A percentile compares a stretch with the other conserved stretches of the same genome.
phyloP scores from a whole-genome alignment of 2,113 vertebrate species.

The Eublepharis macularius region DNA sequence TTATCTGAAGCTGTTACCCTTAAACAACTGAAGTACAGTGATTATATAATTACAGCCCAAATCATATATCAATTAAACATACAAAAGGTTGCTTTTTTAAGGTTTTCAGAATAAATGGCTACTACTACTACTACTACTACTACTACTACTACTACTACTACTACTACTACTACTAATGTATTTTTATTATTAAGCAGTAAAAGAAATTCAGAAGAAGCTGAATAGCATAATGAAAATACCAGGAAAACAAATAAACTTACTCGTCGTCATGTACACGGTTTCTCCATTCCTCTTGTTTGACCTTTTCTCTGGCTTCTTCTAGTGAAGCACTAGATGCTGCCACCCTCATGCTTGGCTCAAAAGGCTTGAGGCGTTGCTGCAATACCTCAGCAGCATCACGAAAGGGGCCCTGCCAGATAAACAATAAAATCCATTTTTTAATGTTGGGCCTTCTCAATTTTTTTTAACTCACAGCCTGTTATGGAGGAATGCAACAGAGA shows the following conservation, averaged over 20 bases:
- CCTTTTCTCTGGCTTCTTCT: slow-evolving; percentile 73
- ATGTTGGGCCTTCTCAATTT: slow-evolving; percentile 17
- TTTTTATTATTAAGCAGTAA: slow-evolving; percentile 48
- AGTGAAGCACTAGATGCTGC: slow-evolving; percentile 75
- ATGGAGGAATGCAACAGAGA: slow-evolving; percentile 22
- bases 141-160: too few relatives aligned
- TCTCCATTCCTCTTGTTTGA: slow-evolving; percentile 65
- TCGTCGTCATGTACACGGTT: slow-evolving; percentile 62
- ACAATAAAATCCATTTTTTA: slow-evolving; percentile 47
- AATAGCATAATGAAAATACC: slow-evolving; percentile 31
- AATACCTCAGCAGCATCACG: slow-evolving; percentile 76
- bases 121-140: too few relatives aligned
- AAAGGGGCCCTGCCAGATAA: slow-evolving; percentile 81
- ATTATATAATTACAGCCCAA: slow-evolving; percentile 2
- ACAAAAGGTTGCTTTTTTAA: not conserved
- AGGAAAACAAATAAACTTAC: slow-evolving; percentile 69
- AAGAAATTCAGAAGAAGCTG: slow-evolving; percentile 9
- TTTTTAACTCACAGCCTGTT: slow-evolving; percentile 20
- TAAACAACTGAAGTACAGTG: not conserved
- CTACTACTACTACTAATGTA: too few relatives aligned
- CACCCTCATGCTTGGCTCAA: slow-evolving; percentile 80
- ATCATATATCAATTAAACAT: not conserved
- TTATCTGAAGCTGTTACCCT: not conserved
- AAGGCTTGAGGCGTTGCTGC: slow-evolving; percentile 79
- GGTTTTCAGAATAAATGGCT: not conserved